Base-by-base conservation (phyloP, 2,797 vertebrate species). In the Ispidina picta region DNA sequence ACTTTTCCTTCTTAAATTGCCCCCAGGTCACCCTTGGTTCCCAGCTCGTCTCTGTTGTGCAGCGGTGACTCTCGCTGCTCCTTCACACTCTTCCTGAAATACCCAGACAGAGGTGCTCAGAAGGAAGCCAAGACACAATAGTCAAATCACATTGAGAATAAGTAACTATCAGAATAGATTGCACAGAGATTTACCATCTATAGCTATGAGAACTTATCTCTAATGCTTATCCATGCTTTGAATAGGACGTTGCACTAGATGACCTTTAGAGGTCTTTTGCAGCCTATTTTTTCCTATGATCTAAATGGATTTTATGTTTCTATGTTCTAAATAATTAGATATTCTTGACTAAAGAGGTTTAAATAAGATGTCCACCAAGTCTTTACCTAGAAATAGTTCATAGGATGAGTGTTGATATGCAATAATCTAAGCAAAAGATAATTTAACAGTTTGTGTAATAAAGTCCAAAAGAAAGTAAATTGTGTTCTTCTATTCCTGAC, bases 41-140 rank as follows among this genome's bases (percentile, higher is more conserved):
- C 19, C 8, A 55, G 0, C 41, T 73, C 14, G 3, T 59, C 2
- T 3, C 7, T 0, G 0, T 8, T 19, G 17, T 15, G 12, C 17
- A 78, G 10, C 12, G 25, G 5, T 65, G 6, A 4, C 5, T 49
- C 26, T 59, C 3, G 0, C n/a, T 58, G 5, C 21, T 76, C 21
- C 23, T 66, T 60, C 28, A 2, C 9, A n/a, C 6, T 72, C 12
- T 2, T 13, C 8, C 43, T 86, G 4, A 66, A 76, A 68, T 17
- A 70, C 9, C 8, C 62, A 71, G 55, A 35, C 2, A 56, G 14
- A 59, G 20, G 1, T 26, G 18, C 1, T 7, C 2, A 55, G 29
- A 10, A 86, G 15, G 81, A 72, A 88, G 6, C 1, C 6, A 26
- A 81, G 20, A 91, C 17, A 28, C 5, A 56, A 8, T 9, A 69